Evolutionary conservation across 2,113 vertebrate genomes (phyloP), one percentile per base, ranked within the genome.

Genomic region (Cebidichthys violaceus): DNA sequence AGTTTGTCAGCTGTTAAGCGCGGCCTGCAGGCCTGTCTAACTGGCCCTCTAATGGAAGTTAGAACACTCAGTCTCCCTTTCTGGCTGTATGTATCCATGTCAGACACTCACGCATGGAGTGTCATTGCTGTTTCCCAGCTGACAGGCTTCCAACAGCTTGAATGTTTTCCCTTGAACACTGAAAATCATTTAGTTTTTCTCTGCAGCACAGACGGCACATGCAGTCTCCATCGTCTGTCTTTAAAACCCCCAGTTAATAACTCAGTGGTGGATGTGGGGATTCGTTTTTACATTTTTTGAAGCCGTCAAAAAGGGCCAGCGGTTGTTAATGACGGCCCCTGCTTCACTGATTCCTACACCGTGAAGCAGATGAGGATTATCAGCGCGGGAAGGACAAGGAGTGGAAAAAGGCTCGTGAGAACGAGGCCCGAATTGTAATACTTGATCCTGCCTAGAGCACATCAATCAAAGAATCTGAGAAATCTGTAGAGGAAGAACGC

Each of bases 1-100:
- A 79, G 80, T 86, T 88, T 79, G 81, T 90, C 92, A 93, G 92
- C 86, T 86, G 88, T 86, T 70, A n/a, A 33, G 29, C 78, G 74
- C 31, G 71, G 87, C 85, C 81, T 77, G 66, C 78, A 18, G 59
- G 61, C 74, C 65, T 45, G 43, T 47, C 37, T 83, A 37, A 39
- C 88, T 79, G 84, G 55, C 74, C 18, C 59, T 71, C 82, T 90
- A 79, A 89, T 86, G 84, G 86, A 70, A 75, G 83, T 62, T n/a
- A 8, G 65, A 84, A 78, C 83, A 57, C 83, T 65, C 50, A 4
- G 29, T 62, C 75, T 86, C 59, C 75, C 22, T 79, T 74, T 71
- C 31, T 66, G 17, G 15, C 43, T 43, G 29, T 54, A 20, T 78
- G 74, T 68, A 60, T 73, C 67, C 57, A 13, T 71, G 65, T 83